phyloP scores from a whole-genome alignment of 2,113 vertebrate genomes.

The Brachionichthys hirsutus region DNA sequence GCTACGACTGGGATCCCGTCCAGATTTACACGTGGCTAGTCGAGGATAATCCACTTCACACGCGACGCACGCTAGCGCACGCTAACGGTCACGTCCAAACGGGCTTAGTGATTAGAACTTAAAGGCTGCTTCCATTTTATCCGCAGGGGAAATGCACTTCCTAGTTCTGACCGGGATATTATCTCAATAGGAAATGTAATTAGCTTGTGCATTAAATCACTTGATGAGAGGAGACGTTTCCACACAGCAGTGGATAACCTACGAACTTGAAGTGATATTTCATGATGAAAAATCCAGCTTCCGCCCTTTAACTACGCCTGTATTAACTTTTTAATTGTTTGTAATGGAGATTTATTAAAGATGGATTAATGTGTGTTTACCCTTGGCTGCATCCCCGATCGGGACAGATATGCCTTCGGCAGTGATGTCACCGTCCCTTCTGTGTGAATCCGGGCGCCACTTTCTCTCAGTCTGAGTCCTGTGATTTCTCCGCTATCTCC shows the following conservation, averaged over 20 bases:
- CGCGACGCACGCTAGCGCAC: not conserved
- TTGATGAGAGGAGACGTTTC: not conserved
- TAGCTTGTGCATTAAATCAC: slow-evolving; percentile 2
- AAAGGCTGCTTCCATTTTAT: slow-evolving; percentile 1
- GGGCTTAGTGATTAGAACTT: slow-evolving; percentile 23
- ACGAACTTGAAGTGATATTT: not conserved
- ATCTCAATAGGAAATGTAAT: slow-evolving; percentile 7
- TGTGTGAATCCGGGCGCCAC: slow-evolving; percentile 10
- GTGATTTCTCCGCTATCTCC: slow-evolving; percentile 43
- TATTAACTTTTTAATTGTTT: not conserved
- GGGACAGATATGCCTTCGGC: slow-evolving; percentile 14
- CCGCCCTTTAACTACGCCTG: not conserved
- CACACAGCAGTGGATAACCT: not conserved
- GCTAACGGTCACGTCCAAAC: slow-evolving; percentile 16
- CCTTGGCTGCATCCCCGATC: slow-evolving; percentile 15
- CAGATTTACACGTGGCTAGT: slow-evolving; percentile 34
- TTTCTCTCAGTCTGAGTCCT: slow-evolving; percentile 31
- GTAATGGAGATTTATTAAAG: slow-evolving; percentile 3
- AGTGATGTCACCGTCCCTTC: slow-evolving; percentile 1
- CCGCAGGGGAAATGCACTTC: slow-evolving; percentile 11
- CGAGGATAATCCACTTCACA: slow-evolving; percentile 51
- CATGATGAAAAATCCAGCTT: not conserved
- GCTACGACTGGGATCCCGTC: slow-evolving; percentile 29
- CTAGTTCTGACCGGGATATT: slow-evolving; percentile 13
- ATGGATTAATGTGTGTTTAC: slow-evolving; percentile 2